Evolutionary conservation across 2,797 vertebrate species (phyloP).

Genomic region (Neostethus bicornis): DNA sequence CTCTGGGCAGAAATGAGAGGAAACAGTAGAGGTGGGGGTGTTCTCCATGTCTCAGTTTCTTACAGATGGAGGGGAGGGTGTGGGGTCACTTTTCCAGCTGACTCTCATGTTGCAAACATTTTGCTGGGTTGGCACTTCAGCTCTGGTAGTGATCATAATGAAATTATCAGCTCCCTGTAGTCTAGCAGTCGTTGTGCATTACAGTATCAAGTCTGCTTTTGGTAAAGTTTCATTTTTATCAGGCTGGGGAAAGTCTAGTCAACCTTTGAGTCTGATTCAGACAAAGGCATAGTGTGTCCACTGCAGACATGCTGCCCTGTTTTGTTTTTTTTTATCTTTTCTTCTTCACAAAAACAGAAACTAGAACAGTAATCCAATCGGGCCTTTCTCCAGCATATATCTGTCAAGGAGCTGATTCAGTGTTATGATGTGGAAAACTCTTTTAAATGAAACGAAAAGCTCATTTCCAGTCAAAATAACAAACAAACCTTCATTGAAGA

Average conservation of each 20-base stretch:
- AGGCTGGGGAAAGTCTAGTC: constrained; percentile 33
- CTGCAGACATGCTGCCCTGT: not conserved
- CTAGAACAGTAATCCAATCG: not conserved
- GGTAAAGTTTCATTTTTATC: constrained; percentile 25
- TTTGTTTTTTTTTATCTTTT: not conserved
- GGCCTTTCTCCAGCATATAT: constrained; percentile 7
- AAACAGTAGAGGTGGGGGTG: constrained; percentile 2
- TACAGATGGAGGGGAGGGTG: constrained; percentile 61
- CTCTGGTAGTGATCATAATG: constrained; percentile 58
- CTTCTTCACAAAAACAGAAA: not conserved
- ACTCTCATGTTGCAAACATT: constrained; percentile 63
- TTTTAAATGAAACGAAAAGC: not conserved
- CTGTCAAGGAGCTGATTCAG: not conserved
- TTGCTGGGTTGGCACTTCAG: constrained; percentile 58
- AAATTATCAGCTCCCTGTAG: constrained; percentile 51
- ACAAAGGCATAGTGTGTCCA: constrained; percentile 17
- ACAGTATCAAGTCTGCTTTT: constrained; percentile 42
- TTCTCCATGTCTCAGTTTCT: constrained; percentile 56
- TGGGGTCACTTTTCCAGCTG: constrained; percentile 60
- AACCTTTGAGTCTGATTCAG: constrained; percentile 28
- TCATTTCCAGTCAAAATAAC: not conserved
- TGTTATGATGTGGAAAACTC: not conserved
- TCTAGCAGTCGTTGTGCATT: constrained; percentile 48
- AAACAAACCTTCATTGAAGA: not conserved
- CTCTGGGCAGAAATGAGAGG: constrained; percentile 50